Evolutionary conservation across 2,113 vertebrate species (phyloP).

Genomic region (Seriola quinqueradiata): DNA sequence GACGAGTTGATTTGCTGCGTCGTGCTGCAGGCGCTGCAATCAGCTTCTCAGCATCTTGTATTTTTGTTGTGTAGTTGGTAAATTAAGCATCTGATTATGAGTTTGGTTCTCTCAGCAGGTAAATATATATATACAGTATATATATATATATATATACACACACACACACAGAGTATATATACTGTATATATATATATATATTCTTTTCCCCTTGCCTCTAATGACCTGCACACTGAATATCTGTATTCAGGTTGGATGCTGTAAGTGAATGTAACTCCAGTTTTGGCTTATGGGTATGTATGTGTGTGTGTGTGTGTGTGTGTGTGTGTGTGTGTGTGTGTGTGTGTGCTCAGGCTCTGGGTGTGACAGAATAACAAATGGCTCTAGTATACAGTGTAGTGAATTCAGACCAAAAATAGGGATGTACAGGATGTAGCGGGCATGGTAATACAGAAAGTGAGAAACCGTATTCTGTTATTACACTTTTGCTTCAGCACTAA

Average conservation of each 20-base stretch:
- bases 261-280: conserved; percentile 27
- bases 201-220: background rate
- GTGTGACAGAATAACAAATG: conserved; percentile 69
- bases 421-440: conserved; percentile 21
- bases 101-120: background rate
- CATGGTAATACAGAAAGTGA: conserved; percentile 33
- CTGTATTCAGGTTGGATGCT: conserved; percentile 30
- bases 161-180: too few species aligned
- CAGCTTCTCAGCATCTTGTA: conserved; percentile 10
- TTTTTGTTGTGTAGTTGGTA: background rate
- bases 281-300: conserved; percentile 14
- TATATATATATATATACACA: too few species aligned
- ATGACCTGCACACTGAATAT: conserved; percentile 12
- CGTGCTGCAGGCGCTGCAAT: conserved; percentile 18
- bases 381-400: conserved; percentile 22
- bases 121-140: too few species aligned
- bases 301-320: conserved; percentile 21
- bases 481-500: conserved; percentile 25
- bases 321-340: background rate
- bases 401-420: conserved; percentile 40
- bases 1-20: conserved; percentile 32
- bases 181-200: too few species aligned
- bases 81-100: conserved; percentile 13
- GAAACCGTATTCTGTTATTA: conserved; percentile 26
- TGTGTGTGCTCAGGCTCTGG: conserved; percentile 8